phyloP scores from a whole-genome alignment of 1,140 invertebrate genomes.

The Watersipora subatra region DNA sequence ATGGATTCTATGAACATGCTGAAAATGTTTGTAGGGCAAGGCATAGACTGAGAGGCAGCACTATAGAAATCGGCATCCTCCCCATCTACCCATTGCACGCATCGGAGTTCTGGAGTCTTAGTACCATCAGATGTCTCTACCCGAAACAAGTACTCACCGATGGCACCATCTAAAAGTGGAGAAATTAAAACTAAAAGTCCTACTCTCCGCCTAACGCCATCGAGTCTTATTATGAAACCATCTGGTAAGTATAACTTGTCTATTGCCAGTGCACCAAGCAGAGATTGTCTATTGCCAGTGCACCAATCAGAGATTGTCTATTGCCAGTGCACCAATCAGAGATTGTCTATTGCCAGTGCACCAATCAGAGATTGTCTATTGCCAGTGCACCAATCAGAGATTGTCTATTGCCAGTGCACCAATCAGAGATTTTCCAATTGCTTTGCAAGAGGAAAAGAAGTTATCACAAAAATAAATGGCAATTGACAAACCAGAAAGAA shows the following conservation, averaged over 20 bases:
- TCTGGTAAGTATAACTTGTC: too few species aligned
- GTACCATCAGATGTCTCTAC: not conserved
- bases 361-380: too few species aligned
- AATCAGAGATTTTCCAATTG: too few species aligned
- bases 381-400: too few species aligned
- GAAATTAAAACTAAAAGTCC: not conserved
- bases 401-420: too few species aligned
- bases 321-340: too few species aligned
- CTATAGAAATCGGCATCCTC: not conserved
- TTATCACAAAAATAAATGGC: not conserved
- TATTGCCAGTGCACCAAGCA: too few species aligned
- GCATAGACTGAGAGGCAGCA: not conserved
- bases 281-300: too few species aligned
- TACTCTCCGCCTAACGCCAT: not conserved
- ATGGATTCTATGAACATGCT: not conserved
- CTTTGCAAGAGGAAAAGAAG: not conserved
- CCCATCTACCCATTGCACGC: not conserved
- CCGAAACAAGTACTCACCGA: not conserved
- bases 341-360: too few species aligned
- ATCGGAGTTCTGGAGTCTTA: not conserved
- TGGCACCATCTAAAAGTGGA: not conserved
- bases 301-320: too few species aligned
- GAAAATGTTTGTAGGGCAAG: not conserved
- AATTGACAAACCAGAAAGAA: not conserved
- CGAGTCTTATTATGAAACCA: not conserved